phyloP scores from a whole-genome alignment of 1,140 invertebrate genomes.

The Tetramorium parvispinum region DNA sequence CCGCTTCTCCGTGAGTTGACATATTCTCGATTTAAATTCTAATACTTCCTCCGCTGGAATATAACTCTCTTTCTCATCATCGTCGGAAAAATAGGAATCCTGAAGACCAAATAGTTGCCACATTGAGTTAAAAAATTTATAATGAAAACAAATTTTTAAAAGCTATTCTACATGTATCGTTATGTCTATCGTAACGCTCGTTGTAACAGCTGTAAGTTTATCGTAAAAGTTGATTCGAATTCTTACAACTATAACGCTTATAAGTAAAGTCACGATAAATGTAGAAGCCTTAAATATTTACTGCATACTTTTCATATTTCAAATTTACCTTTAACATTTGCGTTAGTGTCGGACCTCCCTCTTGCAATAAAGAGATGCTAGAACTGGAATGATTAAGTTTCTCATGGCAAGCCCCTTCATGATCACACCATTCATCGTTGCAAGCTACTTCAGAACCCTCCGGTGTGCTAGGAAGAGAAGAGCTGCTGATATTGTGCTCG shows the following conservation, averaged over 20 bases:
- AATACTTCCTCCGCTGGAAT: conserved; percentile 95
- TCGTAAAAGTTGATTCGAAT: too few species aligned
- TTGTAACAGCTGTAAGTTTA: too few species aligned
- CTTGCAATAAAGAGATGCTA: conserved; percentile 79
- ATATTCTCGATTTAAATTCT: conserved; percentile 91
- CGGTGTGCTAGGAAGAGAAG: conserved; percentile 91
- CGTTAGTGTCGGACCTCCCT: conserved; percentile 87
- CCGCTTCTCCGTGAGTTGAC: conserved; percentile 91
- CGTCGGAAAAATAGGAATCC: conserved; percentile 90
- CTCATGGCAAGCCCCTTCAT: conserved; percentile 88
- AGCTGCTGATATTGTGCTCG: conserved; percentile 90
- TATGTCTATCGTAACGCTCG: too few species aligned
- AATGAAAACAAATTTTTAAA: conserved; percentile 54
- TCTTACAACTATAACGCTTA: too few species aligned
- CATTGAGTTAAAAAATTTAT: conserved; percentile 10
- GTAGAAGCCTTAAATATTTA: conserved; percentile 18
- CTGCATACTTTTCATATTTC: background rate
- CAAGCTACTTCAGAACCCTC: conserved; percentile 94
- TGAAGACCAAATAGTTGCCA: conserved; percentile 73
- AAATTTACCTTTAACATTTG: conserved; percentile 89
- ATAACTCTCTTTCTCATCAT: conserved; percentile 90
- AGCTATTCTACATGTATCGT: too few species aligned
- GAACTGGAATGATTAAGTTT: conserved; percentile 81
- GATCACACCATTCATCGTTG: conserved; percentile 93
- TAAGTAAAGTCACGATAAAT: too few species aligned